Evolutionary conservation across 2,113 vertebrate species (phyloP).

Genomic region (Oncorhynchus mykiss): DNA sequence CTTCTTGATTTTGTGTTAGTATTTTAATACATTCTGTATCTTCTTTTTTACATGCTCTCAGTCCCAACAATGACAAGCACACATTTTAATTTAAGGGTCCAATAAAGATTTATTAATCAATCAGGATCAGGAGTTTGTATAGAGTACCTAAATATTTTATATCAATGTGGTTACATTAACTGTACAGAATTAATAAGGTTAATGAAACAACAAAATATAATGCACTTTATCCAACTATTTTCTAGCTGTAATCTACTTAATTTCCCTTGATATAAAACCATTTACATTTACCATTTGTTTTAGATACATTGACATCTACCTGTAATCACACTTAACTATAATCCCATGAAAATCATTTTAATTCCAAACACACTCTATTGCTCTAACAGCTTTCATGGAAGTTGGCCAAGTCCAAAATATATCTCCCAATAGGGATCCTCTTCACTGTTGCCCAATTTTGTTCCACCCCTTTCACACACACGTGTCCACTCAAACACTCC

Average conservation of each 20-base stretch:
- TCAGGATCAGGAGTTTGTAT: conserved; percentile 14
- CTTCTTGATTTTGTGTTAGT: no score
- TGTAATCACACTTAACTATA: no score
- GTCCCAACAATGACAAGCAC: not conserved
- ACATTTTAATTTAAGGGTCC: not conserved
- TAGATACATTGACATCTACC: not conserved
- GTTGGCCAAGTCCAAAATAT: conserved; percentile 21
- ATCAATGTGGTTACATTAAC: not conserved
- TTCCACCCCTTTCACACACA: no score
- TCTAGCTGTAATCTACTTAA: conserved; percentile 18
- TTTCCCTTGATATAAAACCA: conserved; percentile 4
- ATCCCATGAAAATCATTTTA: no score
- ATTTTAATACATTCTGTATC: not conserved
- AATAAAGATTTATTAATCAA: not conserved
- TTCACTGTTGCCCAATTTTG: not conserved
- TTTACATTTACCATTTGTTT: conserved; percentile 2
- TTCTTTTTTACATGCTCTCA: conserved; percentile 6
- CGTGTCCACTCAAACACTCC: no score
- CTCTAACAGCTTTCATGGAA: conserved; percentile 33
- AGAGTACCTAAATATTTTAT: conserved; percentile 3
- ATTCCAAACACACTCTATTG: conserved; percentile 24
- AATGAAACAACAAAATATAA: no score
- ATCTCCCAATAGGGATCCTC: conserved; percentile 17
- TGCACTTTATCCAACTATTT: not conserved
- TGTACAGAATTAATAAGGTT: no score